Evolutionary conservation across 2,113 vertebrate species (phyloP).

Genomic region (Neomonachus schauinslandi): DNA sequence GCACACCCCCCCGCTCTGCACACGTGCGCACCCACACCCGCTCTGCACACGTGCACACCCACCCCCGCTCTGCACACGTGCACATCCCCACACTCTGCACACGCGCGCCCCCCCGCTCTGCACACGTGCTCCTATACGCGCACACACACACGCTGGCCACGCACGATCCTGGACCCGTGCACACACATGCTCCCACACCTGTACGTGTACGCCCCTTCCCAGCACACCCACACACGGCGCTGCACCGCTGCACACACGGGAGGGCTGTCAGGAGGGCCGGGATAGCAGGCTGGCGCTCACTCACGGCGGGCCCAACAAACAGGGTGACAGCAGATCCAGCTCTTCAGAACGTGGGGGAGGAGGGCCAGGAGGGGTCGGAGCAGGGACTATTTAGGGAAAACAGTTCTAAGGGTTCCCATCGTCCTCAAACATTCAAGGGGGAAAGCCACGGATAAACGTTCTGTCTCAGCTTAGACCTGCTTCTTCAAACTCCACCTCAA

Average conservation of each 20-base stretch:
- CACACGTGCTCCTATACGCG: background rate
- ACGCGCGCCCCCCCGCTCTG: background rate
- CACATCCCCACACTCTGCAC: background rate
- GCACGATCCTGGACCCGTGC: rapidly evolving
- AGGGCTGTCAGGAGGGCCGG: background rate
- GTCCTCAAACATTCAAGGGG: background rate
- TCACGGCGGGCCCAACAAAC: no score
- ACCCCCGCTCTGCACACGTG: no score
- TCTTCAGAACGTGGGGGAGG: background rate
- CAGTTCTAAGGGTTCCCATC: background rate
- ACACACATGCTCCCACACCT: background rate
- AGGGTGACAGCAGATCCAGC: background rate
- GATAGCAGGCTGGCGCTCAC: no score
- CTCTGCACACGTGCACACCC: no score
- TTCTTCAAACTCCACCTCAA: background rate
- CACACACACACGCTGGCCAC: background rate
- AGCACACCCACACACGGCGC: background rate
- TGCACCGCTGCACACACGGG: rapidly evolving
- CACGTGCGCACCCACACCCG: no score
- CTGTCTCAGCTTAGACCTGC: background rate
- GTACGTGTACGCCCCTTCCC: background rate
- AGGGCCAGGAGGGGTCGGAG: background rate
- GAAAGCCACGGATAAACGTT: background rate
- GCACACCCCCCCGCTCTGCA: no score
- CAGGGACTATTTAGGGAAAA: background rate